phyloP scores from a whole-genome alignment of 2,888 invertebrate species.

The Euplagia quadripunctaria region DNA sequence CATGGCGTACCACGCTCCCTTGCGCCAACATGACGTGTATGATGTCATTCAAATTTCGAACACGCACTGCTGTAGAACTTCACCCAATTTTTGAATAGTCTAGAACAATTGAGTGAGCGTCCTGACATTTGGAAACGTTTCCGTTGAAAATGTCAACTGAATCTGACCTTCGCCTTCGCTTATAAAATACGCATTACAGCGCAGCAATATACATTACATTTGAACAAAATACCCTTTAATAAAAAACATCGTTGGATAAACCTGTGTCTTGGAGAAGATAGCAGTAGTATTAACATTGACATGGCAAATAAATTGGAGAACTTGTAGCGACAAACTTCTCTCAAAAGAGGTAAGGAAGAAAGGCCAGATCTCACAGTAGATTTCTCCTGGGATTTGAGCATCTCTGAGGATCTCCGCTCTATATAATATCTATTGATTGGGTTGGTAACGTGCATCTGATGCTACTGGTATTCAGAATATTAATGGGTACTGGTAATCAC shows the following conservation, averaged over 20 bases:
- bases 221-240: too few species aligned
- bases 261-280: too few species aligned
- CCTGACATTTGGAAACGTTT: background rate
- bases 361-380: background rate
- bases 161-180: background rate
- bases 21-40: slow-evolving; percentile 15
- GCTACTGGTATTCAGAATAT: background rate
- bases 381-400: background rate
- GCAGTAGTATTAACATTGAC: background rate
- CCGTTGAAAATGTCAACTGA: background rate
- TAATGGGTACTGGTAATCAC: too few species aligned
- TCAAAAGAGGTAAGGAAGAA: background rate
- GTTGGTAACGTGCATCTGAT: background rate
- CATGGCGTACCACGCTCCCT: slow-evolving; percentile 38
- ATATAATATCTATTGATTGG: background rate
- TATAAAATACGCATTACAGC: background rate
- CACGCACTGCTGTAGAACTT: slow-evolving; percentile 4
- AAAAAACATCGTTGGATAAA: too few species aligned
- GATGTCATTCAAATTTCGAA: slow-evolving; percentile 31
- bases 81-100: background rate
- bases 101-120: background rate
- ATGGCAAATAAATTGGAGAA: too few species aligned
- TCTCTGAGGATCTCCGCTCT: background rate
- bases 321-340: too few species aligned
- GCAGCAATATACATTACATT: too few species aligned